These are phyloP conservation scores for Thaleichthys pacificus DNA, from an alignment of 2,797 vertebrate genomes.

Conservation along the genomic window DNA sequence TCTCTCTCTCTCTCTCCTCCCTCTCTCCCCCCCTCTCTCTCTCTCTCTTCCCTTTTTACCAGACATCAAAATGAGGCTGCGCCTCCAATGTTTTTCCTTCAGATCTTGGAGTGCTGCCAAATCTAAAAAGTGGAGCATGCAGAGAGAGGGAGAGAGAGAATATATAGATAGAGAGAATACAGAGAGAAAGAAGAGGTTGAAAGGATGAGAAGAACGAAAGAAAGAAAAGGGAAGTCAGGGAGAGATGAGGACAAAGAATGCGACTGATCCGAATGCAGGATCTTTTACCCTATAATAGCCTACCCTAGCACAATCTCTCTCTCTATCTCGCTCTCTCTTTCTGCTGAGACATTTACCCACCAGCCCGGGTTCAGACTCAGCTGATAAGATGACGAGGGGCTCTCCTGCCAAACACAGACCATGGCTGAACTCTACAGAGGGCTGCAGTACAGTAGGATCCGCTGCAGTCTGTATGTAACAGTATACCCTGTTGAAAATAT, in stretches of 20 bases:
- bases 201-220: slow-evolving; percentile 65
- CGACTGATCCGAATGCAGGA: slow-evolving; percentile 61
- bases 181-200: slow-evolving; percentile 60
- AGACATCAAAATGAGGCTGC: slow-evolving; percentile 83
- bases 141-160: slow-evolving; percentile 53
- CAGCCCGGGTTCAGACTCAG: slow-evolving; percentile 70
- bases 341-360: slow-evolving; percentile 60
- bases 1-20: no score
- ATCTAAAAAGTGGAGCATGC: slow-evolving; percentile 73
- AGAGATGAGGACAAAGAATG: slow-evolving; percentile 61
- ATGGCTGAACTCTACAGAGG: slow-evolving; percentile 34
- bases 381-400: slow-evolving; percentile 69
- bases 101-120: slow-evolving; percentile 84
- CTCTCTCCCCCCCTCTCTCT: no score
- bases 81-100: slow-evolving; percentile 77
- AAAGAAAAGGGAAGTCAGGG: slow-evolving; percentile 56
- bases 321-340: slow-evolving; percentile 54
- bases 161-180: slow-evolving; percentile 44
- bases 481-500: slow-evolving; percentile 21
- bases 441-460: slow-evolving; percentile 44
- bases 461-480: slow-evolving; percentile 24
- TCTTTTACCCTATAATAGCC: slow-evolving; percentile 59
- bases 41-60: slow-evolving; percentile 52
- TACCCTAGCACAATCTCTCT: slow-evolving; percentile 57
- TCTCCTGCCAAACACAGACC: slow-evolving; percentile 61